Percentiles rank a stretch among this genome's conserved stretches.
phyloP scores from a whole-genome alignment of 2,888 invertebrate genomes.

The Ecliptopera silaceata region DNA sequence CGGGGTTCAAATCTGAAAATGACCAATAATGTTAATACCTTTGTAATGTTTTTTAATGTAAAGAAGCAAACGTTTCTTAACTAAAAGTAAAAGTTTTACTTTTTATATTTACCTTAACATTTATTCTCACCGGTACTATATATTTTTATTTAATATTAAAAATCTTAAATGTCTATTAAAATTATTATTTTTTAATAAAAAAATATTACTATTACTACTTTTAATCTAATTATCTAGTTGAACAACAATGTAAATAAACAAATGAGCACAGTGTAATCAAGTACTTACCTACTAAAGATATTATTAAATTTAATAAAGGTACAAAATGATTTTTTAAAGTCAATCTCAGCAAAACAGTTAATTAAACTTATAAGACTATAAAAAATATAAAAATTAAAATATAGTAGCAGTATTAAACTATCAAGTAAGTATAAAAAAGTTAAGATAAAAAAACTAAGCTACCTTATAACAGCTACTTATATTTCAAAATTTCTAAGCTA shows the following conservation, averaged over 20 bases:
- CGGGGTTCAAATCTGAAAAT: conserved; percentile 69
- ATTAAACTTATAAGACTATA: not conserved
- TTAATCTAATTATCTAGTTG: not conserved
- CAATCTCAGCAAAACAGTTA: not conserved
- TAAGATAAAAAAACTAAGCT: not conserved
- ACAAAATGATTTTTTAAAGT: too few species aligned
- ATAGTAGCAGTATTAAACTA: too few species aligned
- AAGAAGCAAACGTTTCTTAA: too few species aligned
- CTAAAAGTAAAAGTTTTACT: not conserved
- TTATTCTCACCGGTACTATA: not conserved
- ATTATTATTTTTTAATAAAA: too few species aligned
- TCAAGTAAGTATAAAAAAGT: not conserved
- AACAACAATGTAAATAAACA: conserved; percentile 13
- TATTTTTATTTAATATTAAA: too few species aligned
- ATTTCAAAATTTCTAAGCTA: not conserved
- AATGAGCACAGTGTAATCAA: not conserved
- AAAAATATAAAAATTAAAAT: too few species aligned
- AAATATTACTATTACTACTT: too few species aligned
- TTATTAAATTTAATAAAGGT: too few species aligned
- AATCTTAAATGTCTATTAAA: too few species aligned
- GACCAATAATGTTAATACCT: conserved; percentile 40
- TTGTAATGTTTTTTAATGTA: too few species aligned
- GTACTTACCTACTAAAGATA: not conserved
- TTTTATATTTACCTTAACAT: conserved; percentile 5
- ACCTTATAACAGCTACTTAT: not conserved